Percentiles rank a stretch among this genome's conserved stretches.
Conservation (phyloP, 2,113 vertebrate genomes). For the Erythrocercus mccallii region DNA sequence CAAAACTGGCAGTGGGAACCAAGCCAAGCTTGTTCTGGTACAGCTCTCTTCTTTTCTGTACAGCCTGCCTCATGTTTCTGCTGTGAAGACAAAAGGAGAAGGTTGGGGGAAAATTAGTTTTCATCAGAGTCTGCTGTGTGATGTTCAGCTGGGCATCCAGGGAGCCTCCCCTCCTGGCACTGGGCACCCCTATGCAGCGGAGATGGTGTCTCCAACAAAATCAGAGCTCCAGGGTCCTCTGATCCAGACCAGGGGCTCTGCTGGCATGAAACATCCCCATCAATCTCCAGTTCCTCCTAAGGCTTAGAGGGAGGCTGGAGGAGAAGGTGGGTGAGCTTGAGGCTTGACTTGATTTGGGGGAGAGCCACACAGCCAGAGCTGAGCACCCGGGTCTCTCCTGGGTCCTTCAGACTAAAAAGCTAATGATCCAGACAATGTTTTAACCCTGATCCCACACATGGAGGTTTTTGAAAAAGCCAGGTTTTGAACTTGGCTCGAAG, state of each 20-base stretch:
- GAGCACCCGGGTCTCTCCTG: background rate
- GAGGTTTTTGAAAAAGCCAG: background rate
- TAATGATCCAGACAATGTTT: background rate
- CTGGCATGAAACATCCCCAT: background rate
- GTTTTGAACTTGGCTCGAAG: background rate
- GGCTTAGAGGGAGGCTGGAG: background rate
- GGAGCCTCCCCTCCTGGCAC: background rate
- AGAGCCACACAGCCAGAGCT: background rate
- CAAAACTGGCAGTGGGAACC: background rate
- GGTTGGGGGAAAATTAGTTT: background rate
- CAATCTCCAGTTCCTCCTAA: background rate
- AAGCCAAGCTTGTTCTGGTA: conserved; percentile 37
- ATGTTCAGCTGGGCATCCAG: background rate
- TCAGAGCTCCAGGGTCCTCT: background rate
- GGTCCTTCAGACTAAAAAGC: background rate
- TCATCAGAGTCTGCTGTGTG: background rate
- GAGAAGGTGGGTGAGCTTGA: background rate
- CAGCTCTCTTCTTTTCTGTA: background rate
- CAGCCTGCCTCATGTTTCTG: background rate
- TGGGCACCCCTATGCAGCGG: background rate
- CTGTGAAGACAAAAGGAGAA: conserved; percentile 12
- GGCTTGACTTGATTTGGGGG: background rate
- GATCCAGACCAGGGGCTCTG: background rate
- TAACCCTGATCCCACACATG: background rate
- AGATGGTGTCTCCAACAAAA: background rate